These are phyloP conservation scores for Bufotes viridis DNA, from an alignment of 2,797 vertebrate species.

Conservation along the genomic window DNA sequence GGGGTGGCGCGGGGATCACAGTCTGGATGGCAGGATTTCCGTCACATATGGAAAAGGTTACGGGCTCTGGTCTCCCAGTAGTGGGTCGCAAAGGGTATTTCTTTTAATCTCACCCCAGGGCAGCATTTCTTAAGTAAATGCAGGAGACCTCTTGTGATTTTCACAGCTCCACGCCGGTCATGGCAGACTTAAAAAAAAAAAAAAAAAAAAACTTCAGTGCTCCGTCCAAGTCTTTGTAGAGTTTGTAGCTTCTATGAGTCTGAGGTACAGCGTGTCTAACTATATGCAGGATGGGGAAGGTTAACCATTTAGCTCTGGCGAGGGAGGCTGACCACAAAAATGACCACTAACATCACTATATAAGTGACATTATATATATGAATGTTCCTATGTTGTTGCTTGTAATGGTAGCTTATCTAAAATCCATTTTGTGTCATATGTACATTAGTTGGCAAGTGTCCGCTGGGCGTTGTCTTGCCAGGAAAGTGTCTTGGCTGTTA, in stretches of 20 bases:
- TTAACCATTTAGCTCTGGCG: not conserved
- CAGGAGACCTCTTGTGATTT: constrained; percentile 50
- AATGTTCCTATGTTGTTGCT: too few species aligned
- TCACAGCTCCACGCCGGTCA: constrained; percentile 2
- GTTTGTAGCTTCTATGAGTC: not conserved
- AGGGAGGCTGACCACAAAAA: not conserved
- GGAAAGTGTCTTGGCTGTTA: too few species aligned
- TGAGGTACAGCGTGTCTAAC: not conserved
- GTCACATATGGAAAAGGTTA: constrained; percentile 71
- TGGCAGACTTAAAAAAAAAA: not conserved
- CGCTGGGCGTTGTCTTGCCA: too few species aligned
- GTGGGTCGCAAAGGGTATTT: constrained; percentile 62
- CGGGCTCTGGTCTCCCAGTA: constrained; percentile 65
- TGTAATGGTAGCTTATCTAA: too few species aligned
- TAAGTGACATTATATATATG: too few species aligned
- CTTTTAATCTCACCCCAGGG: constrained; percentile 61
- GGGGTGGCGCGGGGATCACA: constrained; percentile 49
- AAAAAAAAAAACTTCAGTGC: not conserved
- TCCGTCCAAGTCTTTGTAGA: not conserved
- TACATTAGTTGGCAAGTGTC: too few species aligned
- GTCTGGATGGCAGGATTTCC: constrained; percentile 66
- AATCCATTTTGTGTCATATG: too few species aligned
- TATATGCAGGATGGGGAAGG: not conserved
- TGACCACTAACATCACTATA: too few species aligned
- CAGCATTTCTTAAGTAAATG: constrained; percentile 57